Evolutionary conservation across 1,140 invertebrate genomes (phyloP).

Genomic region (roundworm (Caenorhabditis elegans)): WBcel235 BX284603.4:10974501-10975000

Average conservation of each 20-base stretch:
- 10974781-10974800: constrained; percentile 23
- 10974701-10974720: constrained; percentile 37
- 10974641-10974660: constrained; percentile 16
- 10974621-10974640: constrained; percentile 21
- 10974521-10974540: no score
- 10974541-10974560: constrained; percentile 18
- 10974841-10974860: constrained; percentile 24
- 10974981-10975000: constrained; percentile 1
- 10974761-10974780: background rate
- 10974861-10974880: constrained; percentile 18
- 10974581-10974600: constrained; percentile 31
- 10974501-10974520: no score
- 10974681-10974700: background rate
- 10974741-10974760: constrained; percentile 10
- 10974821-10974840: constrained; percentile 10
- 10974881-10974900: constrained; percentile 24
- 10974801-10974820: background rate
- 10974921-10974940: background rate
- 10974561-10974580: constrained; percentile 7
- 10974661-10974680: constrained; percentile 8
- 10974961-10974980: background rate
- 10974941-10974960: background rate
- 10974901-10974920: background rate
- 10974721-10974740: constrained; percentile 9
- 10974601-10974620: background rate